Evolutionary conservation across 1,140 invertebrate genomes (phyloP).

Genomic region (Cherax quadricarinatus): DNA sequence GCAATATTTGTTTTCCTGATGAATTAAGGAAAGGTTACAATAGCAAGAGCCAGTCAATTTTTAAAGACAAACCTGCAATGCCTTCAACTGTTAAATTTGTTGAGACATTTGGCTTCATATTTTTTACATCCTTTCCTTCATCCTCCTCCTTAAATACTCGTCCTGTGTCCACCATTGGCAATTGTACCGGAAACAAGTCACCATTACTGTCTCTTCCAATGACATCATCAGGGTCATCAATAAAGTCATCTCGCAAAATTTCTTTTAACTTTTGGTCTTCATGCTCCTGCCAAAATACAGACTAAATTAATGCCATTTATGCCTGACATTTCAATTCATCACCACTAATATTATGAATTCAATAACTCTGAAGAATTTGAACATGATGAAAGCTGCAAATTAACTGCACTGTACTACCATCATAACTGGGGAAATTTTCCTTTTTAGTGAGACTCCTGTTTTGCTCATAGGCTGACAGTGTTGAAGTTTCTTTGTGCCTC

Average conservation of each 20-base stretch:
- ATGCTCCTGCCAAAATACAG: constrained; percentile 46
- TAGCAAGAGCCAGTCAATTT: not conserved
- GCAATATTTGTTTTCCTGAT: not conserved
- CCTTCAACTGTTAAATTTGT: not conserved
- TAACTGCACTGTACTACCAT: no score
- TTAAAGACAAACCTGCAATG: constrained; percentile 33
- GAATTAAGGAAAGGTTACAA: no score
- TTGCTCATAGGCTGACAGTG: no score
- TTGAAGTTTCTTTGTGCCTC: no score
- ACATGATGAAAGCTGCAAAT: no score
- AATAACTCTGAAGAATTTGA: no score
- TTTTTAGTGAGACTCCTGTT: no score
- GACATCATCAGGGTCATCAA: constrained; percentile 48
- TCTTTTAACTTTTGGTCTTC: constrained; percentile 66
- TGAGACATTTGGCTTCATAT: not conserved
- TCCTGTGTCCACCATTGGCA: constrained; percentile 55
- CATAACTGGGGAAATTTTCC: no score
- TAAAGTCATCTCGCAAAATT: constrained; percentile 58
- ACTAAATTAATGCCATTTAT: not conserved
- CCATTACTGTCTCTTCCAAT: constrained; percentile 12
- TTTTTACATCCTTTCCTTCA: not conserved
- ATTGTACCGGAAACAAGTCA: constrained; percentile 57
- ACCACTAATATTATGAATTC: no score
- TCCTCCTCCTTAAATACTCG: constrained; percentile 53
- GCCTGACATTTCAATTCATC: no score